phyloP scores from a whole-genome alignment of 2,113 vertebrate species.

The Nyctereutes procyonoides region DNA sequence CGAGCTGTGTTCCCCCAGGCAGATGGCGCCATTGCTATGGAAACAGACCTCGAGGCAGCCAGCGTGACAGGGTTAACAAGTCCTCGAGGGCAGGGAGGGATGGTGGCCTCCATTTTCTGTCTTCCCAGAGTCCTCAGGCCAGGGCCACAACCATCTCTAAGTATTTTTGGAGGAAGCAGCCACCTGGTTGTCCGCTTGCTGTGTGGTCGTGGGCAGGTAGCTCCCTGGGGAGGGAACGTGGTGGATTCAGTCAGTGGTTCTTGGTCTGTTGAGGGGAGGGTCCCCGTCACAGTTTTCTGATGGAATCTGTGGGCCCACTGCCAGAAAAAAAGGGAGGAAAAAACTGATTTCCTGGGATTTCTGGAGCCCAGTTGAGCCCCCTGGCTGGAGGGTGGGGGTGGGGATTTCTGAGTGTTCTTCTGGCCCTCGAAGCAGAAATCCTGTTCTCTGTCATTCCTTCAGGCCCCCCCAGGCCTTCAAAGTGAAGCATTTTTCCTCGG shows the following conservation, averaged over 20 bases:
- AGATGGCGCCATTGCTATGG: neutral
- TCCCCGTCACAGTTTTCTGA: neutral
- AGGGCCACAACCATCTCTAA: neutral
- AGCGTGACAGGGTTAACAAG: neutral
- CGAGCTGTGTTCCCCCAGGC: neutral
- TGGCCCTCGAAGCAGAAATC: neutral
- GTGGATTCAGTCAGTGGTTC: neutral
- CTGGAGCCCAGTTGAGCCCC: neutral
- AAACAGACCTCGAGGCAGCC: neutral
- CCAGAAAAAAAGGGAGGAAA: neutral
- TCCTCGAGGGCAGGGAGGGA: neutral
- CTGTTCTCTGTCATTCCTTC: neutral
- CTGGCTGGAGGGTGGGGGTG: no score
- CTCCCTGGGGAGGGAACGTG: neutral
- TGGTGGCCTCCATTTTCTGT: neutral
- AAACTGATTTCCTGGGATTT: neutral
- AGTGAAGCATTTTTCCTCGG: constrained; percentile 18
- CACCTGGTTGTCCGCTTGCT: neutral
- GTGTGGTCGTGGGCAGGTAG: neutral
- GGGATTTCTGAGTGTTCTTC: neutral
- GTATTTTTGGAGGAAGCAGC: neutral
- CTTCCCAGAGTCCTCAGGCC: neutral
- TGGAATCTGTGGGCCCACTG: neutral
- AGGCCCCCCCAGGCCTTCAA: neutral
- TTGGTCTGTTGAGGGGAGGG: neutral